Percentiles rank a stretch among this genome's conserved stretches.
Conservation (phyloP, 2,888 invertebrate species). For the Oxyscelio sp. region DNA sequence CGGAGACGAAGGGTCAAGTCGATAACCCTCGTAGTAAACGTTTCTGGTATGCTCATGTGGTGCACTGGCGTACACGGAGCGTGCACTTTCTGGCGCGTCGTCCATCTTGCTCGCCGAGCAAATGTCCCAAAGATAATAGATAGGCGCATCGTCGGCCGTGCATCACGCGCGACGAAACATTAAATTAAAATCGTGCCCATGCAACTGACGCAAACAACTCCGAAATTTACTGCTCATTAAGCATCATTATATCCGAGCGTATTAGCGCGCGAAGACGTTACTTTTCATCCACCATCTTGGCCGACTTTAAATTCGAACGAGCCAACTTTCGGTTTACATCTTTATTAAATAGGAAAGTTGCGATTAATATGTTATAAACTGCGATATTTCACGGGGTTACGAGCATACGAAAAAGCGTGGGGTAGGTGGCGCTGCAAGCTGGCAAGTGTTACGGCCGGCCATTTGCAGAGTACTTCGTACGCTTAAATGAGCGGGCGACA, state of each 20-base stretch:
- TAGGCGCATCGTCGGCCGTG: constrained; percentile 53
- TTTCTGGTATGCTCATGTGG: constrained; percentile 47
- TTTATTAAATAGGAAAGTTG: constrained; percentile 62
- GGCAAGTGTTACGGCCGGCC: constrained; percentile 25
- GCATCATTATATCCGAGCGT: constrained; percentile 61
- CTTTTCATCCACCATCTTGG: constrained; percentile 64
- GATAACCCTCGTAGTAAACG: constrained; percentile 65
- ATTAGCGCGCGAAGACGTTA: constrained; percentile 54
- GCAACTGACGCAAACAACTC: constrained; percentile 63
- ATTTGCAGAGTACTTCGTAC: constrained; percentile 50
- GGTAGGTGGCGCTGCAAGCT: constrained; percentile 37
- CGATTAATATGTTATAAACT: constrained; percentile 69
- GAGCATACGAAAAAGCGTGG: constrained; percentile 11
- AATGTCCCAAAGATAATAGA: constrained; percentile 72
- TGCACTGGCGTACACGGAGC: constrained; percentile 19
- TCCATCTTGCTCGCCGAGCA: constrained; percentile 61
- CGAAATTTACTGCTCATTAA: constrained; percentile 73
- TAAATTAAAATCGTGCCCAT: constrained; percentile 71
- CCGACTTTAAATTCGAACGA: constrained; percentile 56
- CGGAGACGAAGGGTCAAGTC: constrained; percentile 69
- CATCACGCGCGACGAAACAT: constrained; percentile 73
- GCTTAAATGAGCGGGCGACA: constrained; percentile 29
- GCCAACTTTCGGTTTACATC: constrained; percentile 61
- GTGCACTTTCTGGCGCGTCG: constrained; percentile 50
- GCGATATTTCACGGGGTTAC: constrained; percentile 30